Evolutionary conservation across 1,140 invertebrate species (phyloP), one percentile per base, ranked within the genome.

Genomic region (Eupristina koningsbergeri): DNA sequence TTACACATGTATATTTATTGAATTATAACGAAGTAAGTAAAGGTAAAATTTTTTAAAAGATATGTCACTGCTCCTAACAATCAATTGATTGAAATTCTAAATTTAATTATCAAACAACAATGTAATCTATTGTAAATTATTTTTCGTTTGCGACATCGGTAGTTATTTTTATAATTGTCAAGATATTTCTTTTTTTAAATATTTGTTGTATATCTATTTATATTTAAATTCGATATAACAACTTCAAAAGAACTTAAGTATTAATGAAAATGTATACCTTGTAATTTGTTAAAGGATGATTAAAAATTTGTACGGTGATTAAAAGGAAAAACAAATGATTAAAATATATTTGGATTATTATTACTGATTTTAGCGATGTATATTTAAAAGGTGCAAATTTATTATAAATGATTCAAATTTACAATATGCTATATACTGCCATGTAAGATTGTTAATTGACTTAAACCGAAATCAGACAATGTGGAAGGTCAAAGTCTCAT

Each of bases 371-470:
- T 67, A 50, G 39, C 11, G 58, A 13, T 75, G 22, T 34, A 76
- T 69, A 31, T 76, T 84, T 3, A 45, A 76, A 80, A 67, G 75
- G 67, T 64, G 61, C 69, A 84, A 84, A 84, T 84, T 83, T 79
- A 79, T 84, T 77, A 83, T n/a, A 71, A 26, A 74, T 47, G 29
- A 79, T 61, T n/a, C 50, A 84, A 34, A 67, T 75, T 31, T 80
- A 84, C 29, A 79, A 80, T 78, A 79, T 84, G 82, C 82, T 22
- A 74, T 80, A 74, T 64, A 84, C 83, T 84, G 83, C 83, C 83
- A 76, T 84, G 83, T 80, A 80, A 84, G 71, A 84, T 84, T 84
- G 78, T 84, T 84, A 73, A 63, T 73, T 41, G 41, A 84, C 53
- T 84, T 67, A 45, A 1, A 69, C 69, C 71, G n/a, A 84, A 6